Percentiles rank a stretch among this genome's conserved stretches.
These are phyloP conservation scores for Mythimna impura DNA, from an alignment of 2,888 invertebrate species.

Conservation along the genomic window DNA sequence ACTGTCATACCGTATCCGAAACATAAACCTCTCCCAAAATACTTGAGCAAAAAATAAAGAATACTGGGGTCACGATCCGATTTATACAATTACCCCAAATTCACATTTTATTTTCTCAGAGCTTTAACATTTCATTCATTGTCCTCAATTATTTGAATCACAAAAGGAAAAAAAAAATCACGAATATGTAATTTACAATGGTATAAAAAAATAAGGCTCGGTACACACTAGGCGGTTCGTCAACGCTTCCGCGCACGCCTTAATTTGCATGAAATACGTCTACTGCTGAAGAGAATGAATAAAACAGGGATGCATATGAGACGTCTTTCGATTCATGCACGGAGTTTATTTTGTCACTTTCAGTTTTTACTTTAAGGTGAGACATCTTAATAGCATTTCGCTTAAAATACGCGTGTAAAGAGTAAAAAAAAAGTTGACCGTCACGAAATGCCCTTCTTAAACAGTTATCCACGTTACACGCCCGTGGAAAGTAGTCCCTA, in stretches of 20 bases:
- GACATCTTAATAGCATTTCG: neutral
- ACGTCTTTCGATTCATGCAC: conserved; percentile 32
- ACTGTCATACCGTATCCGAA: conserved; percentile 38
- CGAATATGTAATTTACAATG: conserved; percentile 50
- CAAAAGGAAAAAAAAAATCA: conserved; percentile 54
- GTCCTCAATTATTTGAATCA: conserved; percentile 57
- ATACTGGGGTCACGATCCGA: conserved; percentile 38
- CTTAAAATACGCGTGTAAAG: too few species aligned
- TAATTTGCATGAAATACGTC: conserved; percentile 55
- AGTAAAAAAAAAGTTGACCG: too few species aligned
- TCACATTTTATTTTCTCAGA: conserved; percentile 53
- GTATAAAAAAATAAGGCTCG: conserved; percentile 44
- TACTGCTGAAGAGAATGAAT: conserved; percentile 43
- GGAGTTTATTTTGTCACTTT: neutral
- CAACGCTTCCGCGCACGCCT: conserved; percentile 11
- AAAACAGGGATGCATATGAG: conserved; percentile 45
- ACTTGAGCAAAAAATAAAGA: conserved; percentile 20
- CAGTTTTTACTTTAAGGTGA: conserved; percentile 13
- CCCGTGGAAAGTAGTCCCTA: too few species aligned
- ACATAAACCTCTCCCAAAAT: conserved; percentile 33
- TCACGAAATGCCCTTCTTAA: too few species aligned
- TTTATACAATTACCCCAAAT: conserved; percentile 55
- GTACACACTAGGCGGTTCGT: conserved; percentile 25
- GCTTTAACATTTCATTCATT: conserved; percentile 51
- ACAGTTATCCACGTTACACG: too few species aligned